Evolutionary conservation across 2,113 vertebrate genomes (phyloP).

Genomic region (Eublepharis macularius): DNA sequence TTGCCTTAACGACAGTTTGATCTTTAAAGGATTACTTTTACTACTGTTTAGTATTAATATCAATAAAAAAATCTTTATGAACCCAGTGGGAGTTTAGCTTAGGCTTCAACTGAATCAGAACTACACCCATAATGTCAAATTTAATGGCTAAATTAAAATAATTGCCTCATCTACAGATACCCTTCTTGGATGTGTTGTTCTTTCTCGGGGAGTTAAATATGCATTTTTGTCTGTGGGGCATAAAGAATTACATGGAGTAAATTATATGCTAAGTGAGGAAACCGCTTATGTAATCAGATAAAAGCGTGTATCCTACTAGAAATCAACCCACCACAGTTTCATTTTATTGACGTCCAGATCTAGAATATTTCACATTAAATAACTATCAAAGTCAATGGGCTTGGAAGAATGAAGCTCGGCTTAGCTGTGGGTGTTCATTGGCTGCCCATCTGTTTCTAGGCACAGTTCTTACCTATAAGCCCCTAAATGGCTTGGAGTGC

Average conservation of each 20-base stretch:
- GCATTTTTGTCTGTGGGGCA: conserved; percentile 14
- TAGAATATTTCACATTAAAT: conserved; percentile 26
- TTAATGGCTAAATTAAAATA: conserved; percentile 49
- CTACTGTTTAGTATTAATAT: neutral
- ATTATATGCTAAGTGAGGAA: conserved; percentile 34
- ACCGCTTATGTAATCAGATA: conserved; percentile 15
- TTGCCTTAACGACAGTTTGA: no score
- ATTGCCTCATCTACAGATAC: neutral
- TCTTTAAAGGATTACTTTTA: neutral
- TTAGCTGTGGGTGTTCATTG: no score
- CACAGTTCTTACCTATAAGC: no score
- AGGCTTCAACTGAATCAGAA: conserved; percentile 10
- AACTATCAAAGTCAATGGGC: no score
- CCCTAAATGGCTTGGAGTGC: no score
- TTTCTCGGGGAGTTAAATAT: conserved; percentile 33
- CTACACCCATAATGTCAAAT: conserved; percentile 11
- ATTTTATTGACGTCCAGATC: conserved; percentile 2
- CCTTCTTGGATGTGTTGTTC: neutral
- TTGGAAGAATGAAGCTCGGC: no score
- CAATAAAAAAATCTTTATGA: neutral
- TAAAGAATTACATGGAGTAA: conserved; percentile 40
- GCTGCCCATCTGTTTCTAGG: no score
- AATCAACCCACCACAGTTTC: conserved; percentile 36
- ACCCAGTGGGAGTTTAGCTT: neutral
- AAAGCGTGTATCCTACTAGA: neutral